Percentiles rank a stretch among this genome's conserved stretches.
Conservation (phyloP, 2,888 invertebrate genomes). For the Gisinianus flammeolus region DNA sequence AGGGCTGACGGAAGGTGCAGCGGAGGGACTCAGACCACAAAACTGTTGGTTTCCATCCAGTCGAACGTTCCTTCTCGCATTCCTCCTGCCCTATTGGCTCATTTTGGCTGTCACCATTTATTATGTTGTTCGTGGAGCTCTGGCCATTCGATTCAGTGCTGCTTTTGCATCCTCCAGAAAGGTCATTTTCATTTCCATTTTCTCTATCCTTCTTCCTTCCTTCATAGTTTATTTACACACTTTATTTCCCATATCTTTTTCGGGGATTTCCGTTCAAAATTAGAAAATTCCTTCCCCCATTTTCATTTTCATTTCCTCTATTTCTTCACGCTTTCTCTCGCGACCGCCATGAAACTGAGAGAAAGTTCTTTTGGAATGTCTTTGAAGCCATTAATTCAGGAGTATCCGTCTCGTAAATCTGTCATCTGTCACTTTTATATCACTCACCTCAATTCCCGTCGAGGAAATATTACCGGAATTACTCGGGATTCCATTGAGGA, state of each 20-base stretch:
- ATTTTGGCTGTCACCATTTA: conserved; percentile 55
- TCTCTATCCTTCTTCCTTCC: background rate
- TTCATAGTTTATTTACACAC: background rate
- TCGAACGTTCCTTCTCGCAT: conserved; percentile 53
- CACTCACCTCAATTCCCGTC: no score
- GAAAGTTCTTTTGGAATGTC: no score
- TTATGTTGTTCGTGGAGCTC: conserved; percentile 54
- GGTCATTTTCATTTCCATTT: conserved; percentile 20
- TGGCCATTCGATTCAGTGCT: conserved; percentile 57
- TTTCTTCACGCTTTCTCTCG: no score
- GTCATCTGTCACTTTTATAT: no score
- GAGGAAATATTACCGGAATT: background rate
- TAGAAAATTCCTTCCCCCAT: no score
- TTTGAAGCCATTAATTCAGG: no score
- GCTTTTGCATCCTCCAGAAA: conserved; percentile 54
- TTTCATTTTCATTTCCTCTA: no score
- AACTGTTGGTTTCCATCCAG: conserved; percentile 59
- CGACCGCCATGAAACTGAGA: no score
- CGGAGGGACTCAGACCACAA: conserved; percentile 52
- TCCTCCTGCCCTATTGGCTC: conserved; percentile 57
- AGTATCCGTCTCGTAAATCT: no score
- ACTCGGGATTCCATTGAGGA: no score
- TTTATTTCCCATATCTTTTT: background rate
- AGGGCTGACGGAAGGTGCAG: conserved; percentile 52
- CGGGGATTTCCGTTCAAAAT: no score